These are phyloP conservation scores for Vulpes ferrilata DNA, from an alignment of 2,113 vertebrate genomes.

Conservation along the genomic window DNA sequence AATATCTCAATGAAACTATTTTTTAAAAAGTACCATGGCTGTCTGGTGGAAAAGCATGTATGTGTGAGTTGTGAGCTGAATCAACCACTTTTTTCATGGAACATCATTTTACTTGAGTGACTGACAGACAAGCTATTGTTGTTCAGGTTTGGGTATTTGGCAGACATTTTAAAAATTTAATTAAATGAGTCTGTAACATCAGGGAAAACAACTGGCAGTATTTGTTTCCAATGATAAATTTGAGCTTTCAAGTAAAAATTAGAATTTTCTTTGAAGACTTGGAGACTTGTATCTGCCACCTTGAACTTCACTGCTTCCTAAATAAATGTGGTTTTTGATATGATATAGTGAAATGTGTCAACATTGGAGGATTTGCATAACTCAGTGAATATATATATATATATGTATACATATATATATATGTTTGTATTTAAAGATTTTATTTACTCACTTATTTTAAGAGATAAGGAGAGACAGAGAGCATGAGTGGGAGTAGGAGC, in stretches of 20 bases:
- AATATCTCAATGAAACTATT: background rate
- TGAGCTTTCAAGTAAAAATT: background rate
- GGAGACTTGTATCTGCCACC: background rate
- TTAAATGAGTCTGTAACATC: background rate
- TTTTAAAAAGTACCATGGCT: background rate
- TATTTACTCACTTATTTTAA: background rate
- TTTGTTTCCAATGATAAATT: background rate
- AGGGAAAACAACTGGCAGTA: background rate
- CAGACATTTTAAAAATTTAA: background rate
- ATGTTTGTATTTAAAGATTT: background rate
- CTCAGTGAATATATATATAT: background rate
- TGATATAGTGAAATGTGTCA: background rate
- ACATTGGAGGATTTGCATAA: background rate
- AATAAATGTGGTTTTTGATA: background rate
- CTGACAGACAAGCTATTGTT: background rate
- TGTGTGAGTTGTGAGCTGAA: background rate
- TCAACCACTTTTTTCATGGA: background rate
- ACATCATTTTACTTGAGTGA: background rate
- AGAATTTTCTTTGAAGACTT: background rate
- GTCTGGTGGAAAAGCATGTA: background rate
- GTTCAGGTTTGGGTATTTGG: background rate
- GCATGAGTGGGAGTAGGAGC: background rate
- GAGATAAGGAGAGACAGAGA: background rate
- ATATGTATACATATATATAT: background rate
- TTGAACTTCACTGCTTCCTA: background rate